Percentiles rank a stretch among this genome's conserved stretches.
phyloP scores from a whole-genome alignment of 2,113 vertebrate species.

The Siniperca chuatsi region DNA sequence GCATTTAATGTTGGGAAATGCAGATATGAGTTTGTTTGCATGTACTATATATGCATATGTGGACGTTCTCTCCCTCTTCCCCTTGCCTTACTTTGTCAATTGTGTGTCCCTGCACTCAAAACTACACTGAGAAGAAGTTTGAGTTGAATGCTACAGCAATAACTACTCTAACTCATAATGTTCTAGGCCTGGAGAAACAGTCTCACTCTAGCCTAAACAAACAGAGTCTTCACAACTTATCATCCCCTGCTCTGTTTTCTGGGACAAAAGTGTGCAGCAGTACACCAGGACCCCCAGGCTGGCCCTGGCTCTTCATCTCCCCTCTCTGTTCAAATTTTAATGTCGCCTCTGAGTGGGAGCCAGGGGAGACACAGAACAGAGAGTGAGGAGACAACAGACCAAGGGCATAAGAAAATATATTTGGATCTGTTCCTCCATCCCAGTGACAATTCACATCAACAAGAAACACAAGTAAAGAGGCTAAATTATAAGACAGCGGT shows the following conservation, averaged over 20 bases:
- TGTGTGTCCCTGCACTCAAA: background rate
- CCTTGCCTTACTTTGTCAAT: background rate
- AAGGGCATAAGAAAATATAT: conserved; percentile 47
- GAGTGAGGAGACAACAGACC: conserved; percentile 39
- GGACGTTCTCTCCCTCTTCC: background rate
- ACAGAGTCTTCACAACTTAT: conserved; percentile 49
- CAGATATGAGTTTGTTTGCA: background rate
- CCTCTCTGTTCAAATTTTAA: conserved; percentile 64
- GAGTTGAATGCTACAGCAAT: conserved; percentile 23
- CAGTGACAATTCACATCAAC: conserved; percentile 36
- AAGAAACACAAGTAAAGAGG: conserved; percentile 20
- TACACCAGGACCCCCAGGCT: conserved; percentile 50
- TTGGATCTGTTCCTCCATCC: conserved; percentile 41
- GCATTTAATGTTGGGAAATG: conserved; percentile 19
- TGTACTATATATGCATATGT: background rate
- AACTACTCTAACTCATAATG: conserved; percentile 32
- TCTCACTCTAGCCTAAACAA: conserved; percentile 36
- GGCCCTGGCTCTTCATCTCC: conserved; percentile 38
- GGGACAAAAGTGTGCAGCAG: conserved; percentile 64
- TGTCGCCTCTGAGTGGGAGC: conserved; percentile 45
- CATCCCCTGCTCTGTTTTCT: conserved; percentile 52
- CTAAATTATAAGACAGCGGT: conserved; percentile 25
- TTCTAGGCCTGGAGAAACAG: conserved; percentile 34
- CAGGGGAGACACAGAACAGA: conserved; percentile 50
- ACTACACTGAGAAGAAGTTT: conserved; percentile 14